Evolutionary conservation across 2,113 vertebrate species (phyloP), one percentile per base, ranked within the genome.

Genomic region (Hippocampus barbouri): DNA sequence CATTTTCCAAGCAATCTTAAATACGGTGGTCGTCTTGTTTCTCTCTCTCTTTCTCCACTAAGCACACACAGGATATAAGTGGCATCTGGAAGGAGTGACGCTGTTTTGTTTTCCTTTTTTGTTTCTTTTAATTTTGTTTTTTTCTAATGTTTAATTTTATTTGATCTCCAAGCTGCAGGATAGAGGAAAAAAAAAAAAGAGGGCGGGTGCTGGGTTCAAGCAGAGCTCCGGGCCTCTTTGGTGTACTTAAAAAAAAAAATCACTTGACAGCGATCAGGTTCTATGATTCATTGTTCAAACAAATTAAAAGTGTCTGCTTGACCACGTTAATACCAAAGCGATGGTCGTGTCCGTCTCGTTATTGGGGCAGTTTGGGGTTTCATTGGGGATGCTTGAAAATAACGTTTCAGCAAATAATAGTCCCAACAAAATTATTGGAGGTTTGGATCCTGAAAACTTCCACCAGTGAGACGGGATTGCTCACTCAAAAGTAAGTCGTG

Each of bases 251-350:
- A 60, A 45, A 45, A 15, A 45, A 2, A 45, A 54, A 87, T 86
- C 77, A 80, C 75, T 81, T 77, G 82, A 80, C 79, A 83, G 79
- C 71, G 73, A 85, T 87, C 78, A 77, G 85, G 72, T 88, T 90
- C 74, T 85, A 74, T 40, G 78, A 88, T 66, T 87, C 77, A 81
- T 88, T 87, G 84, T 86, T 87, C 20, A 63, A 79, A 73, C 53
- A 85, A 85, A 88, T 85, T 89, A 87, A 89, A 89, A 85, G 72
- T 85, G 84, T 88, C 83, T 87, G 88, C 81, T 85, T 84, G 86
- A 85, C 86, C 81, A 83, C 78, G 82, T 86, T 81, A 85, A 85
- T 87, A 85, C 82, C 85, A 86, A 88, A 77, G 68, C 23, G 61
- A 71, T 49, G 45, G 47, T 8, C 74, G 61, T 64, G 67, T 21